Conservation (phyloP, 2,113 vertebrate species). For the Pelecanoides urinatrix region DNA sequence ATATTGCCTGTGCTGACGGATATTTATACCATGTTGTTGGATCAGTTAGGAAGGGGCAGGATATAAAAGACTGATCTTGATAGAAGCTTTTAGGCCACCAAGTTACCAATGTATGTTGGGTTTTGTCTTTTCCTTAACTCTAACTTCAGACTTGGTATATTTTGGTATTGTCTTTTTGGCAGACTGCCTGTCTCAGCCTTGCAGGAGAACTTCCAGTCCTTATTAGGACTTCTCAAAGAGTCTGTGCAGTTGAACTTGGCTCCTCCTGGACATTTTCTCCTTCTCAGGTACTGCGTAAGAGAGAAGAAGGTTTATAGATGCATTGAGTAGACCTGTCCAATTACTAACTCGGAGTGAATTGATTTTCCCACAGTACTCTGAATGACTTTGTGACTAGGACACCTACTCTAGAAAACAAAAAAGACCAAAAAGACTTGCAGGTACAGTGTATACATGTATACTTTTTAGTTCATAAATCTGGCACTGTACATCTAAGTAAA, state of each 20-base stretch:
- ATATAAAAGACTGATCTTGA: background rate
- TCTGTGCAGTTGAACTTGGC: conserved; percentile 91
- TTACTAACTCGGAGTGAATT: background rate
- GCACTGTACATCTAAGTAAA: background rate
- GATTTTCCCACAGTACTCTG: conserved; percentile 80
- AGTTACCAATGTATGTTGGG: background rate
- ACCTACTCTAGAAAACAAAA: conserved; percentile 91
- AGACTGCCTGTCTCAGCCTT: conserved; percentile 82
- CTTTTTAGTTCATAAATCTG: background rate
- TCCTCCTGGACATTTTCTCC: conserved; percentile 90
- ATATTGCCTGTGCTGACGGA: background rate
- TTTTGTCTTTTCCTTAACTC: background rate
- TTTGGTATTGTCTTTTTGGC: background rate
- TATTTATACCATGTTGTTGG: background rate
- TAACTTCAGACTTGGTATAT: background rate
- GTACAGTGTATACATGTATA: conserved; percentile 59
- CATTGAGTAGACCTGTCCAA: background rate
- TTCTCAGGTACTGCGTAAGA: conserved; percentile 81
- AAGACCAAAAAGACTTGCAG: conserved; percentile 92
- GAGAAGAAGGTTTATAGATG: background rate
- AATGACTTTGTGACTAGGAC: conserved; percentile 92
- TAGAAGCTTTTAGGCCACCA: background rate
- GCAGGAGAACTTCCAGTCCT: conserved; percentile 86
- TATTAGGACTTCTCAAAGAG: conserved; percentile 87
- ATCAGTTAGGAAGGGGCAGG: background rate